Conservation (phyloP, 2,113 vertebrate genomes). For the Nerophis lumbriciformis region DNA sequence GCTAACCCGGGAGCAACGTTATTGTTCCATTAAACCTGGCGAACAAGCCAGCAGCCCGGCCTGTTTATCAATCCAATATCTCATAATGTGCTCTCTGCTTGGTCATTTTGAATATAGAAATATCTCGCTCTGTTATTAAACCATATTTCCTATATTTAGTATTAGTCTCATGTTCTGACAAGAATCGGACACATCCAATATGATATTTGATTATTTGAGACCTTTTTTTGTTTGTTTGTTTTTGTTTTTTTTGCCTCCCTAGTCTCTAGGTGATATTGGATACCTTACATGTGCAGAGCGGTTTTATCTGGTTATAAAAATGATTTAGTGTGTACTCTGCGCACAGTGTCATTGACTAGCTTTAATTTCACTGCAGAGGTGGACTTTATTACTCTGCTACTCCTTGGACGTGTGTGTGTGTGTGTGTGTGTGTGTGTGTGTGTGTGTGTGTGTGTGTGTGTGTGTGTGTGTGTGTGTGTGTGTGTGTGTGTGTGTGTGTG, state of each 20-base stretch:
- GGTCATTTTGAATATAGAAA: slow-evolving; percentile 70
- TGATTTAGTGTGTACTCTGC: slow-evolving; percentile 74
- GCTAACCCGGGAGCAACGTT: slow-evolving; percentile 66
- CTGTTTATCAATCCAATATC: slow-evolving; percentile 72
- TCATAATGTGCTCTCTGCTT: slow-evolving; percentile 66
- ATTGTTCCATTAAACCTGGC: slow-evolving; percentile 67
- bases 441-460: not conserved
- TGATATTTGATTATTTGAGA: slow-evolving; percentile 64
- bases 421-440: slow-evolving; percentile 8
- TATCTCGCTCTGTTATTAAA: slow-evolving; percentile 57
- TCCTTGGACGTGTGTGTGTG: slow-evolving; percentile 22
- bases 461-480: slow-evolving; percentile 13
- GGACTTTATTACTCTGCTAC: slow-evolving; percentile 61
- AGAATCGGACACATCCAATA: slow-evolving; percentile 65
- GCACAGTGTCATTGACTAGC: slow-evolving; percentile 68
- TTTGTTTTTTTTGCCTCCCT: slow-evolving; percentile 14
- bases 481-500: slow-evolving; percentile 14
- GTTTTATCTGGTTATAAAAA: slow-evolving; percentile 74
- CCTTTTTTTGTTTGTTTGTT: slow-evolving; percentile 17
- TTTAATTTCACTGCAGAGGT: slow-evolving; percentile 68
- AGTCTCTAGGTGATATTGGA: slow-evolving; percentile 65
- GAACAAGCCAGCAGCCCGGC: slow-evolving; percentile 55
- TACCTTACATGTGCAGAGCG: slow-evolving; percentile 55
- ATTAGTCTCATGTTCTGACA: slow-evolving; percentile 67
- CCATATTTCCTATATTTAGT: slow-evolving; percentile 71